These are phyloP conservation scores for Eristalis intricaria DNA, from an alignment of 2,888 invertebrate genomes.

Conservation along the genomic window DNA sequence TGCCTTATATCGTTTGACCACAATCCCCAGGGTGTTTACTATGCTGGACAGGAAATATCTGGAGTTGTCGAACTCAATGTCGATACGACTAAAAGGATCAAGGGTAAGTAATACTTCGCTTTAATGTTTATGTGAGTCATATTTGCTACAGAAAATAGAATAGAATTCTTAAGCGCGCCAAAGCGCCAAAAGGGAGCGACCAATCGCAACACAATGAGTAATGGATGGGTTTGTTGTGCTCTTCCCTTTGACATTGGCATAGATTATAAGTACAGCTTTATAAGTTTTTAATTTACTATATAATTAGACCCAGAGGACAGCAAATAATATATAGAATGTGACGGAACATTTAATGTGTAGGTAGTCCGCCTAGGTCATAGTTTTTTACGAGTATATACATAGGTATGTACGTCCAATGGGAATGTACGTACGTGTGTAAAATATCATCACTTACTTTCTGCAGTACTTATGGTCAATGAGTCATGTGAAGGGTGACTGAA, in stretches of 20 bases:
- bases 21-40: slow-evolving; percentile 81
- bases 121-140: slow-evolving; percentile 31
- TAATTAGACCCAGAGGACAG: background rate
- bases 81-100: slow-evolving; percentile 80
- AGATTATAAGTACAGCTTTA: background rate
- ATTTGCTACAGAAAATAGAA: slow-evolving; percentile 10
- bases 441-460: slow-evolving; percentile 8
- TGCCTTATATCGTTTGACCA: slow-evolving; percentile 82
- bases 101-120: slow-evolving; percentile 74
- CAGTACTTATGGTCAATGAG: slow-evolving; percentile 13
- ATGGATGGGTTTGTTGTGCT: slow-evolving; percentile 22
- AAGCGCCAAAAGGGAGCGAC: slow-evolving; percentile 36
- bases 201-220: slow-evolving; percentile 8
- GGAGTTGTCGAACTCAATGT: slow-evolving; percentile 81
- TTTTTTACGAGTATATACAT: background rate
- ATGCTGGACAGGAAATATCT: slow-evolving; percentile 81
- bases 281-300: background rate
- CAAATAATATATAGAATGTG: too few relatives aligned
- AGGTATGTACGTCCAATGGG: background rate
- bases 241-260: slow-evolving; percentile 13
- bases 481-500: slow-evolving; percentile 10
- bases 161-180: slow-evolving; percentile 44
- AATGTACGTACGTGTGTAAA: background rate
- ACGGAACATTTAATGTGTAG: background rate
- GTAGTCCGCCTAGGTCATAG: background rate